Evolutionary conservation across 2,888 invertebrate species (phyloP).

Genomic region (Colostygia pectinataria): DNA sequence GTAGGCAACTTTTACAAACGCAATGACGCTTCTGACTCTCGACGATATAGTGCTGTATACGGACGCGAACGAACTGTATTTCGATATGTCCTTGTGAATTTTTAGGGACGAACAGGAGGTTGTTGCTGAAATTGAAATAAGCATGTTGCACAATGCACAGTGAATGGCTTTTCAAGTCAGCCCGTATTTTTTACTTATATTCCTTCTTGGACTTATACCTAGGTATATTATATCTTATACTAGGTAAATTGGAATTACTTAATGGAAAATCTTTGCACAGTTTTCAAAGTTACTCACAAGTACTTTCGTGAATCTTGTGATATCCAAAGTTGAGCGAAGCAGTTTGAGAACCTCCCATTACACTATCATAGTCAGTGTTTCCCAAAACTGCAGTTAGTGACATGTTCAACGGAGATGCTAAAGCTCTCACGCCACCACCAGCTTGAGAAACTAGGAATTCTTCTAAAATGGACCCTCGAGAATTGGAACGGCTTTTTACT

Average conservation of each 20-base stretch:
- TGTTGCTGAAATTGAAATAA: constrained; percentile 56
- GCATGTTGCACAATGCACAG: too few species aligned
- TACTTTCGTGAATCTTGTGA: constrained; percentile 66
- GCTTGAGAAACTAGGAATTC: constrained; percentile 59
- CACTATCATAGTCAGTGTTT: constrained; percentile 58
- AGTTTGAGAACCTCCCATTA: constrained; percentile 46
- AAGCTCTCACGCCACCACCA: constrained; percentile 43
- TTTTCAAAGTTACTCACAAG: constrained; percentile 65
- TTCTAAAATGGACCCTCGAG: constrained; percentile 73
- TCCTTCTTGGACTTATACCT: too few species aligned
- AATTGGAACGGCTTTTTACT: constrained; percentile 73
- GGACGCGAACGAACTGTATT: constrained; percentile 59
- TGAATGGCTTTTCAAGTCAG: too few species aligned
- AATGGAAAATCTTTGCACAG: too few species aligned
- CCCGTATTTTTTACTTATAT: too few species aligned
- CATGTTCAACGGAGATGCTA: constrained; percentile 52
- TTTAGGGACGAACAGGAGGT: constrained; percentile 70
- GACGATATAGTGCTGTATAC: constrained; percentile 83
- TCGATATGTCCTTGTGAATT: constrained; percentile 73
- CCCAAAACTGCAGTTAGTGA: constrained; percentile 55
- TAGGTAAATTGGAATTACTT: too few species aligned
- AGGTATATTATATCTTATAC: too few species aligned
- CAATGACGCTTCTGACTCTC: constrained; percentile 84
- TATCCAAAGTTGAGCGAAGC: constrained; percentile 51
- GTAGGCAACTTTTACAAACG: constrained; percentile 89